Evolutionary conservation across 2,888 invertebrate genomes (phyloP).

Genomic region (Amblyteles armatorius): DNA sequence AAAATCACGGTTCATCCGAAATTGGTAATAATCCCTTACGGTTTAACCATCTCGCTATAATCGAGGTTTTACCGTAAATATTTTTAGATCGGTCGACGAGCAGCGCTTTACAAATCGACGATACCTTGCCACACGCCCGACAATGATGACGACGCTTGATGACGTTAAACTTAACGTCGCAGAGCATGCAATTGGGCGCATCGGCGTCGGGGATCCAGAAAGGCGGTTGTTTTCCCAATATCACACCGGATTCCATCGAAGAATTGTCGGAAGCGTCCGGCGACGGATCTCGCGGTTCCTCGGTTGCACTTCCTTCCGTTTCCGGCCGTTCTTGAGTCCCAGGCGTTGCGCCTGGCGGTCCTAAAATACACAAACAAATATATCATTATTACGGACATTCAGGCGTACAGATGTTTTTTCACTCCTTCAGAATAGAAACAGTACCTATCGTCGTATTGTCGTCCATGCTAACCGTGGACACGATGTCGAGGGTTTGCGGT

Average conservation of each 20-base stretch:
- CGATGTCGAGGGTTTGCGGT: slow-evolving; percentile 82
- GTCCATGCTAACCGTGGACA: slow-evolving; percentile 75
- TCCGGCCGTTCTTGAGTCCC: slow-evolving; percentile 74
- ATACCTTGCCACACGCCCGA: slow-evolving; percentile 93
- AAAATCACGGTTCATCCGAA: too few species aligned
- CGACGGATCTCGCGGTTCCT: slow-evolving; percentile 76
- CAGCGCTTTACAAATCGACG: neutral
- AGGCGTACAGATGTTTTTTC: neutral
- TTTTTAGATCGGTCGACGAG: neutral
- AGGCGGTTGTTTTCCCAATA: slow-evolving; percentile 91
- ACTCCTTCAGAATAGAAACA: neutral
- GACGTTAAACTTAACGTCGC: slow-evolving; percentile 92
- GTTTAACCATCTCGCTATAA: neutral
- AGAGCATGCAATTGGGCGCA: slow-evolving; percentile 93
- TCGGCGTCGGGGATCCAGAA: slow-evolving; percentile 95
- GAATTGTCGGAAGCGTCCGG: slow-evolving; percentile 81
- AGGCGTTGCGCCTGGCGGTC: slow-evolving; percentile 75
- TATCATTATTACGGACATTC: neutral
- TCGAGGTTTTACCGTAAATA: neutral
- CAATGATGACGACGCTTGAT: slow-evolving; percentile 95
- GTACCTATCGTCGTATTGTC: slow-evolving; percentile 74
- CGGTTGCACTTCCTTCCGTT: slow-evolving; percentile 69
- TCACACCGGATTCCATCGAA: slow-evolving; percentile 79
- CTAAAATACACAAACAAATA: slow-evolving; percentile 54
- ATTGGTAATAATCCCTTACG: neutral